phyloP scores from a whole-genome alignment of 2,797 vertebrate genomes.

The Yasuhikotakia modesta region DNA sequence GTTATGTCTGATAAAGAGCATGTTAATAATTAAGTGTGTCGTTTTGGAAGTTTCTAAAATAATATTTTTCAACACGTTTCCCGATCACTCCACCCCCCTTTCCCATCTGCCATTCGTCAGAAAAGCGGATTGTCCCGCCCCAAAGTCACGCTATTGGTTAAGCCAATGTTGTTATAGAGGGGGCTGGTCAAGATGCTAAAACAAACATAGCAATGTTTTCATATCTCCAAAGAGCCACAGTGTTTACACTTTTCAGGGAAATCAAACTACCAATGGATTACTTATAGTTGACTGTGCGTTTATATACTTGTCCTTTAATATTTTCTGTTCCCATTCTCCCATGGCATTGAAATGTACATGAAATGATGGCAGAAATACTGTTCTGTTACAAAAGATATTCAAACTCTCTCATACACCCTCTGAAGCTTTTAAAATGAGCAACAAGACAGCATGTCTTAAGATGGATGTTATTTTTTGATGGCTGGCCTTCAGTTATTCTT shows the following conservation, averaged over 20 bases:
- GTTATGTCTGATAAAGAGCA: neutral
- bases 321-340: neutral
- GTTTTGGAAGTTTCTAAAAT: neutral
- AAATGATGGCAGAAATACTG: neutral
- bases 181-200: neutral
- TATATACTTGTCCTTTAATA: neutral
- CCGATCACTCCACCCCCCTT: neutral
- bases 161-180: neutral
- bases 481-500: conserved; percentile 30
- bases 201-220: conserved; percentile 6
- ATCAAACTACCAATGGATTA: neutral
- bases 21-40: neutral
- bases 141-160: neutral
- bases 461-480: conserved; percentile 25
- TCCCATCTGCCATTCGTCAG: neutral
- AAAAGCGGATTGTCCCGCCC: neutral
- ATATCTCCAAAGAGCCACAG: neutral
- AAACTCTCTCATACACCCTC: neutral
- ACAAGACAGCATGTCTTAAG: conserved; percentile 6
- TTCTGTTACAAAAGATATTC: neutral
- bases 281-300: neutral
- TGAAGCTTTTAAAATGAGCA: conserved; percentile 6
- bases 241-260: neutral
- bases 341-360: neutral
- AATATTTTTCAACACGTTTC: neutral